These are phyloP conservation scores for Luehdorfia chinensis DNA, from an alignment of 1,140 invertebrate species.

Conservation along the genomic window DNA sequence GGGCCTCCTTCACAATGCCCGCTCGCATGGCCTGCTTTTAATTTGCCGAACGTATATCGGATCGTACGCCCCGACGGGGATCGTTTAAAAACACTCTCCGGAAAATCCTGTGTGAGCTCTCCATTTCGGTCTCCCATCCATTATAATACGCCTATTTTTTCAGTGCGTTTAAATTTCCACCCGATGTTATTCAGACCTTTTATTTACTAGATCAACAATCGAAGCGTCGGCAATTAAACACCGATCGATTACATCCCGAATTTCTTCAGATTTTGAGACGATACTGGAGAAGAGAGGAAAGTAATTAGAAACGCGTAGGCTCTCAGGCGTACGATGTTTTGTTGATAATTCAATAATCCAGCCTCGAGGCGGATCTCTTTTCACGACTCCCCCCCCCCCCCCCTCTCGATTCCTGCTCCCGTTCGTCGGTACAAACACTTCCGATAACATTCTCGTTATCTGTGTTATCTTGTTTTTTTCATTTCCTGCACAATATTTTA, in stretches of 20 bases:
- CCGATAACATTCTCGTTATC: constrained; percentile 59
- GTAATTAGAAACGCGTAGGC: constrained; percentile 65
- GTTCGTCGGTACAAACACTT: constrained; percentile 25
- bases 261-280: constrained; percentile 57
- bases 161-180: constrained; percentile 29
- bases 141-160: constrained; percentile 33
- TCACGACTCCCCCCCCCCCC: constrained; percentile 32
- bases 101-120: constrained; percentile 37
- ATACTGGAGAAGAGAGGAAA: constrained; percentile 56
- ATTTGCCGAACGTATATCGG: constrained; percentile 70
- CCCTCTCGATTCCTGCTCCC: constrained; percentile 19
- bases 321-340: constrained; percentile 69
- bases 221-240: constrained; percentile 46
- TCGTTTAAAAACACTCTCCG: constrained; percentile 63
- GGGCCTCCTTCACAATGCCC: constrained; percentile 54
- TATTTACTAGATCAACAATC: constrained; percentile 42
- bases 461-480: constrained; percentile 67
- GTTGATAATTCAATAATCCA: constrained; percentile 75
- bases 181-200: not conserved
- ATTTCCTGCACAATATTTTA: constrained; percentile 59
- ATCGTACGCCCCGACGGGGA: constrained; percentile 44
- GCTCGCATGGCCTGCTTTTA: constrained; percentile 70
- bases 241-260: constrained; percentile 57
- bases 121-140: constrained; percentile 17
- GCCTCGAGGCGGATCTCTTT: constrained; percentile 53